Base-by-base conservation (phyloP, 2,888 invertebrate genomes). In the Acanthosepion esculentum region DNA sequence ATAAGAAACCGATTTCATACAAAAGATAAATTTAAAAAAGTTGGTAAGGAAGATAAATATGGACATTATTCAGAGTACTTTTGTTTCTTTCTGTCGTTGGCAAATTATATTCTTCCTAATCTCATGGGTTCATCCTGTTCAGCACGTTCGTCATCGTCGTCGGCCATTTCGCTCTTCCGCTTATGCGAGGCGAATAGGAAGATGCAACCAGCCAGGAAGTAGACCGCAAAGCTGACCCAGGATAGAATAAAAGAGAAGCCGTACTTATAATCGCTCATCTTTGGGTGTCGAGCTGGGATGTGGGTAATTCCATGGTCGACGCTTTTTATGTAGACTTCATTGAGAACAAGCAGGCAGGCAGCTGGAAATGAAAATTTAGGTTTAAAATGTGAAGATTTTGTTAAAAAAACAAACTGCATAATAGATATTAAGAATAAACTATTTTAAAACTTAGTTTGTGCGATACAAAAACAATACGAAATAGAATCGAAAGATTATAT, bases 51-150 rank as follows among this genome's bases (percentile, higher is more conserved):
- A 78, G 78, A 78, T 78, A 33, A 78, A 33, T 15, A n/a, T n/a
- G 15, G n/a, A 33, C n/a, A 33, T n/a, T 78, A n/a, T 48, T 92
- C 15, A 50, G 41, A 23, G 26, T 26, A 29, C 5, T 48, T 29
- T 78, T 78, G 8, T n/a, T n/a, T n/a, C 4, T n/a, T n/a, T 33
- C 59, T 59, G 33, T 91, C 15, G 20, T 91, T 91, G 41, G 33
- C 4, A 41, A 41, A 91, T 91, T 91, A 91, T 92, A 92, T 92
- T 20, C 98, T 97, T 26, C 98, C 98, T 94, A 99, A 98, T 96
- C 98, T 98, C 92, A 98, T 98, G 0, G 98, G 98, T 96, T 99
- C 99, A 96, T 99, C 99, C 12, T 98, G 98, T 98, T 98, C 98
- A 1, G 98, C 98, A 48, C 95, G 59, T 91, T 98, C 98, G 97